phyloP scores from a whole-genome alignment of 2,113 vertebrate species.

The Butorides virescens region DNA sequence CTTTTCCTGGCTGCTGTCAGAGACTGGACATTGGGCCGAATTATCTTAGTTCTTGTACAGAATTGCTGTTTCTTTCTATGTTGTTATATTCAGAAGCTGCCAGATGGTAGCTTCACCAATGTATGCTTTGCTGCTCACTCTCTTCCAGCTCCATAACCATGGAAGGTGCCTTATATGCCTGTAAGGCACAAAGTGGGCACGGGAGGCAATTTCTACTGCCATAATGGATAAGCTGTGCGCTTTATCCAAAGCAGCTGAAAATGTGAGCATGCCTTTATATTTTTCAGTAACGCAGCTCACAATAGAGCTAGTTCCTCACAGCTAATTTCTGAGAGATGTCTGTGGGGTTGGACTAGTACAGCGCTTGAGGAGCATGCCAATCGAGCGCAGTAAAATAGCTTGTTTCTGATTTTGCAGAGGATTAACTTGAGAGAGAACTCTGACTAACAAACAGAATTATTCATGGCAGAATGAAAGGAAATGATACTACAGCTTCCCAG shows the following conservation, averaged over 20 bases:
- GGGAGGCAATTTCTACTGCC: neutral
- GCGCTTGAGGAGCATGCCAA: neutral
- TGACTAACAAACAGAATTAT: neutral
- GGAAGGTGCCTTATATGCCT: neutral
- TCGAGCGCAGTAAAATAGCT: neutral
- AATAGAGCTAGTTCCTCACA: neutral
- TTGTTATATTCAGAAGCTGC: neutral
- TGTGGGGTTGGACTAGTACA: neutral
- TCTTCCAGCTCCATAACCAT: neutral
- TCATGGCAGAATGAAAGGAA: neutral
- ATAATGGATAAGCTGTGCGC: neutral
- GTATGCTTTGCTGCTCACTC: neutral
- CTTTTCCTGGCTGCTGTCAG: neutral
- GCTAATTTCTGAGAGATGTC: neutral
- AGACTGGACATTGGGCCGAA: neutral
- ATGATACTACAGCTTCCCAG: neutral
- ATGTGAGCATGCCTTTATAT: neutral
- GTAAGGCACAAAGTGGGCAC: neutral
- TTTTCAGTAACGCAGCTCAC: neutral
- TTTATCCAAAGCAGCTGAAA: neutral
- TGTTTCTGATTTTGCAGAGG: neutral
- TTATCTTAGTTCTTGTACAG: fast-evolving
- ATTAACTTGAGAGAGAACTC: neutral
- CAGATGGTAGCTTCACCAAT: neutral
- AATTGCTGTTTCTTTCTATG: neutral